Percentiles rank a stretch among this genome's conserved stretches.
Evolutionary conservation across 2,888 invertebrate genomes (phyloP).

Genomic region (Drosophila prolongata): DNA sequence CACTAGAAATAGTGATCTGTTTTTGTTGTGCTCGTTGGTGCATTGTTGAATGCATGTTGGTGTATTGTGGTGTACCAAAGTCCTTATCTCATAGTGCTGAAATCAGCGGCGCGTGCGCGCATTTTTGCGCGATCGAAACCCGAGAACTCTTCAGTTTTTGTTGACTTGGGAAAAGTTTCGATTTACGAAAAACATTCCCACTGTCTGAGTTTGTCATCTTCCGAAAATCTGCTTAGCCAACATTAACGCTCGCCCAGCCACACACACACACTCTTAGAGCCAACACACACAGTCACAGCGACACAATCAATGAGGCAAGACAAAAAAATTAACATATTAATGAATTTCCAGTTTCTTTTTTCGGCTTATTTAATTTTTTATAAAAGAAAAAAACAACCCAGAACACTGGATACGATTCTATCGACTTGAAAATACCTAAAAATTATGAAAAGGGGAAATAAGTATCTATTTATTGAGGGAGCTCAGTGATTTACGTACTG

Average conservation of each 20-base stretch:
- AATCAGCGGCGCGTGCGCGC: conserved; percentile 38
- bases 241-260: conserved; percentile 26
- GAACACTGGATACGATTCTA: conserved; percentile 9
- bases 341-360: conserved; percentile 72
- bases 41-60: not conserved
- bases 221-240: conserved; percentile 42
- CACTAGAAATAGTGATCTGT: too few relatives aligned
- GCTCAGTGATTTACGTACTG: conserved; percentile 3
- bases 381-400: conserved; percentile 6
- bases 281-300: conserved; percentile 3
- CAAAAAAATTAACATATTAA: conserved; percentile 73
- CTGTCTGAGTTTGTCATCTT: conserved; percentile 21
- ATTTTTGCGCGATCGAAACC: conserved; percentile 35
- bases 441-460: not conserved
- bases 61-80: not conserved
- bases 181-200: conserved; percentile 33
- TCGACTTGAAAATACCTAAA: conserved; percentile 16
- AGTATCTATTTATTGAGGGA: not conserved
- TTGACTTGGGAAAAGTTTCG: conserved; percentile 21
- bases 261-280: conserved; percentile 1
- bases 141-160: conserved; percentile 24
- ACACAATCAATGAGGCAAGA: conserved; percentile 45
- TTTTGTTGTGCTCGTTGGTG: not conserved
- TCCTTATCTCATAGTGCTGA: not conserved
- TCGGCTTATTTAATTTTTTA: conserved; percentile 43